phyloP scores from a whole-genome alignment of 2,888 invertebrate genomes.

The Ennomos fuscantarius region DNA sequence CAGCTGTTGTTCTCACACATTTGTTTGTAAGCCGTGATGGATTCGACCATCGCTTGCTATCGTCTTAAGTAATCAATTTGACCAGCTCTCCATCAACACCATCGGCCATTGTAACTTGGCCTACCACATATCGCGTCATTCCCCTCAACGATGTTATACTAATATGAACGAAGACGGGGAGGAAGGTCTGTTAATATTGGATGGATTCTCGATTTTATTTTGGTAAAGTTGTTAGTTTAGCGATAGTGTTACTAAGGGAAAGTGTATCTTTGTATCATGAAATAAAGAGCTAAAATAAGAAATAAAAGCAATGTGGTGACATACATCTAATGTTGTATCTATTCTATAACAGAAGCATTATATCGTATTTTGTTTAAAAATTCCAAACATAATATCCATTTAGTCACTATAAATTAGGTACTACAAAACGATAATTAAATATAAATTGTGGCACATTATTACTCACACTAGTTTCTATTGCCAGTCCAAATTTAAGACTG shows the following conservation, averaged over 20 bases:
- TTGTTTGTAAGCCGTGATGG: slow-evolving; percentile 49
- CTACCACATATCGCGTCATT: slow-evolving; percentile 20
- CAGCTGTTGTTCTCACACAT: slow-evolving; percentile 42
- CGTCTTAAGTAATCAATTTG: slow-evolving; percentile 50
- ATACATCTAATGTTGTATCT: too few relatives aligned
- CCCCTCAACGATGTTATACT: neutral
- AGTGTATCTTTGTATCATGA: neutral
- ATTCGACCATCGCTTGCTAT: slow-evolving; percentile 45
- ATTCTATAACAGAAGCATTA: too few relatives aligned
- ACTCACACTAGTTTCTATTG: too few relatives aligned
- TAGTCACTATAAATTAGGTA: too few relatives aligned
- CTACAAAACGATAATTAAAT: too few relatives aligned
- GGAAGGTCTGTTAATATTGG: slow-evolving; percentile 15
- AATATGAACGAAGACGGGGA: neutral
- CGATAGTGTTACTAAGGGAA: slow-evolving; percentile 6
- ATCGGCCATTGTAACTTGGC: slow-evolving; percentile 17
- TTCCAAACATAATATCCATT: too few relatives aligned
- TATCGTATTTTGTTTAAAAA: too few relatives aligned
- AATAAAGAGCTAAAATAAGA: too few relatives aligned
- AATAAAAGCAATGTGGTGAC: too few relatives aligned
- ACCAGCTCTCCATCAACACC: slow-evolving; percentile 34
- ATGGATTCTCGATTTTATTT: slow-evolving; percentile 7
- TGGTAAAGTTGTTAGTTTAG: slow-evolving; percentile 15
- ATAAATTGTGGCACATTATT: too few relatives aligned
- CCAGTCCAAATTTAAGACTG: too few relatives aligned